Evolutionary conservation across 2,113 vertebrate species (phyloP).

Genomic region (Clinocottus analis): DNA sequence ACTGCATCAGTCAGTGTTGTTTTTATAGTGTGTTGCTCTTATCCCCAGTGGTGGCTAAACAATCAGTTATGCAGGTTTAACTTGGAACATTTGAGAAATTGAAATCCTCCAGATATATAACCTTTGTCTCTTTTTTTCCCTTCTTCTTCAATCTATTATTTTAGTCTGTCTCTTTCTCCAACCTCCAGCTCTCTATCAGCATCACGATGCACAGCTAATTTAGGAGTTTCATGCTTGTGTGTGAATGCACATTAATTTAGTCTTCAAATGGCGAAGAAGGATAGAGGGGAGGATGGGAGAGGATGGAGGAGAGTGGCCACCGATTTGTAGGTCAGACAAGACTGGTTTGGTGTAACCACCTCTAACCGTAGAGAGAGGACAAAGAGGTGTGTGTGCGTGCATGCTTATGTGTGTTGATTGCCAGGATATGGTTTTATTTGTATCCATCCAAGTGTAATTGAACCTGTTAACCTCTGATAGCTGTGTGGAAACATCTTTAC

Average conservation of each 20-base stretch:
- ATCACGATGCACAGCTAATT: conserved; percentile 14
- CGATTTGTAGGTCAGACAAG: neutral
- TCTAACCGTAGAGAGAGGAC: no score
- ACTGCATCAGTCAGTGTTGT: no score
- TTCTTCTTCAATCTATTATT: neutral
- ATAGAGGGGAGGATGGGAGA: neutral
- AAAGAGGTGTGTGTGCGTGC: no score
- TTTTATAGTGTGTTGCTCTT: no score
- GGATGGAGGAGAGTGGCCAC: neutral
- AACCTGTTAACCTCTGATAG: neutral
- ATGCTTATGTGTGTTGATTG: no score
- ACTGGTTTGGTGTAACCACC: no score
- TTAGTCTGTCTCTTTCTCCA: neutral
- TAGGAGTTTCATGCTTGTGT: neutral
- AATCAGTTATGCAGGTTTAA: no score
- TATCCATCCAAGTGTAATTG: neutral
- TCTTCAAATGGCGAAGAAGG: neutral
- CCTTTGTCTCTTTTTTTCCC: neutral
- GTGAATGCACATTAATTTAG: conserved; percentile 9
- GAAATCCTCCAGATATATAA: neutral
- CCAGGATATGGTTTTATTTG: conserved; percentile 17
- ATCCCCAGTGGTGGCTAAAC: no score
- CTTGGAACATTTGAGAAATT: no score
- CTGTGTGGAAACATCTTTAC: neutral
- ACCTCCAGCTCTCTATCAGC: neutral